These are phyloP conservation scores for Ophthalmolycus amberensis DNA, from an alignment of 2,113 vertebrate genomes.

Conservation along the genomic window DNA sequence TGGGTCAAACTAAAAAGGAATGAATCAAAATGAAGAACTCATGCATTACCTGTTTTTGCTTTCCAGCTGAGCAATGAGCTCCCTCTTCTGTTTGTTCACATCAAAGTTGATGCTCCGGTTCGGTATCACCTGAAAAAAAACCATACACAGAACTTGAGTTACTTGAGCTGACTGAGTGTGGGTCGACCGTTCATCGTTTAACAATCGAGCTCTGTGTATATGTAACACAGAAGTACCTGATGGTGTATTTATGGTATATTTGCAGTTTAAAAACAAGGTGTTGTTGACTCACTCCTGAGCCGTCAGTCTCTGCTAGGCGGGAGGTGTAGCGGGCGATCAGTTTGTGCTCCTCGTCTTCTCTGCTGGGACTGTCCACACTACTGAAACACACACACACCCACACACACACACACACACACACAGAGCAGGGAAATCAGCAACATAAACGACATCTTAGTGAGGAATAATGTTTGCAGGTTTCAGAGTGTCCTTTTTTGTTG, in stretches of 20 bases:
- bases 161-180: not conserved
- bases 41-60: conserved; percentile 91
- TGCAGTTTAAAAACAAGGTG: not conserved
- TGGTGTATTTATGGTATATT: not conserved
- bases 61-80: conserved; percentile 96
- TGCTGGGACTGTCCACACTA: conserved; percentile 86
- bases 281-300: conserved; percentile 83
- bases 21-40: not conserved
- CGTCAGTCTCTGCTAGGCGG: conserved; percentile 89
- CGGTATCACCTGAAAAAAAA: conserved; percentile 83
- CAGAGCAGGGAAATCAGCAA: not conserved
- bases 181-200: not conserved
- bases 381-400: conserved; percentile 65
- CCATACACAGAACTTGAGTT: not conserved
- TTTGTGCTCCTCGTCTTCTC: conserved; percentile 93
- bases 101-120: conserved; percentile 91
- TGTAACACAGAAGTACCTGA: not conserved
- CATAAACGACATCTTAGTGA: not conserved
- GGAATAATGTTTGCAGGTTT: not conserved
- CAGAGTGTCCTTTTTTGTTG: not conserved
- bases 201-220: not conserved
- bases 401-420: conserved; percentile 5
- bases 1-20: not conserved
- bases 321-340: conserved; percentile 95
- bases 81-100: conserved; percentile 93